Evolutionary conservation across 2,888 invertebrate genomes (phyloP), one percentile per base, ranked within the genome.

Genomic region (Teleiodes luculella): DNA sequence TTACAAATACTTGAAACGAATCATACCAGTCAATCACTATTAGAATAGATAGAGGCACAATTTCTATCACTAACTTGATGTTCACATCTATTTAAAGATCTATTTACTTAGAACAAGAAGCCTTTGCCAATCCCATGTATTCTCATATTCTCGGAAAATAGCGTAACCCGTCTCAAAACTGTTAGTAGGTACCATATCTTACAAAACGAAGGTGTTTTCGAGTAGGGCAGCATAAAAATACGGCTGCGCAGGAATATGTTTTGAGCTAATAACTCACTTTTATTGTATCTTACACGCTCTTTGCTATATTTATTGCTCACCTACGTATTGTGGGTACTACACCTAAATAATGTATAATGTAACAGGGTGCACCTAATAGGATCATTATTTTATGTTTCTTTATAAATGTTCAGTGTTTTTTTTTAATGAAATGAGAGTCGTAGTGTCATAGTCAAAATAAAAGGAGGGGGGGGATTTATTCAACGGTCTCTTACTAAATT

Each of bases 211-310:
- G 70, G 24, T 13, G 16, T 76, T 73, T 64, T 68, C 68, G 69
- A 75, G 72, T 70, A 71, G 63, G 57, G 53, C 63, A 60, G 67
- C 66, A 70, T 73, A 73, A 74, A 76, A 78, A 80, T 78, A 80
- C 70, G 70, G 71, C 74, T 78, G 72, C 75, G 74, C 74, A 76
- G 73, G 78, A 83, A 82, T 83, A 80, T 82, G 84, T 81, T 84
- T 80, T 76, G 76, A 74, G 76, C 74, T 84, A 86, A 87, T 88
- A 88, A 85, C 80, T 88, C 87, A 87, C 83, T 86, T 88, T 87
- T 87, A 87, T 87, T 86, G 81, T 87, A 84, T 85, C 84, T 84
- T 81, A 83, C 83, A 78, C 85, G 83, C 85, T 85, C 83, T 86
- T 83, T 80, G 76, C 80, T 74, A 73, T 86, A 86, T 87, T 87